Evolutionary conservation across 2,113 vertebrate species (phyloP), one percentile per base, ranked within the genome.

Genomic region (Machaerirhynchus nigripectus): DNA sequence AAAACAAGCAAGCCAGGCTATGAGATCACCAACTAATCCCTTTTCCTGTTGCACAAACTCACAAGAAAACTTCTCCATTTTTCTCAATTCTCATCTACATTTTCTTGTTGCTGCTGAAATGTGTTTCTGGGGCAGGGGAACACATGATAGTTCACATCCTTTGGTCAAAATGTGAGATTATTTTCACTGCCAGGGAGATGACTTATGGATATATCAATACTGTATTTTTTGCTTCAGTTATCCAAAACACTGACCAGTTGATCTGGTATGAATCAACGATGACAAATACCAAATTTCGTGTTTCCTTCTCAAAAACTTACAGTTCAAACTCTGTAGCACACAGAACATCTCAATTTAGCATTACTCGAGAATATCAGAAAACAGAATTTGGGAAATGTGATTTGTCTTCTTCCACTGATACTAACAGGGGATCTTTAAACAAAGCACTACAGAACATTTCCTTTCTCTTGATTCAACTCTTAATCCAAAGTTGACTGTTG

Each of bases 181-280:
- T 70, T 94, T 89, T 67, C 52, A 37, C 19, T n/a, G 30, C 39
- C 73, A 68, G 11, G 15, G 11, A 71, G 9, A 37, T 70, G 26
- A 71, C 5, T 33, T 59, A 18, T 15, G 30, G 11, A 24, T 61
- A 65, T 2, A 76, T 19, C 64, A 75, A 79, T 15, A 28, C 12
- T 63, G 9, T 8, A 10, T 10, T 37, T 84, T 77, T 69, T 53
- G 9, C 23, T 78, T 84, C 33, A 31, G 22, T 30, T 57, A 64
- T 49, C 28, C 14, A 64, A 55, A 84, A 28, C 13, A 64, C 2
- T 27, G 35, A 77, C 15, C 18, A 37, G 24, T 15, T 63, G 22
- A 78, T 33, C 28, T 60, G 28, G 7, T 13, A 17, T 0, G 0
- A 69, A 50, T n/a, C 24, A 59, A 7, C 0, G 0, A 37, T 8